Base-by-base conservation (phyloP, 2,113 vertebrate species). In the Pterophyllum scalare region DNA sequence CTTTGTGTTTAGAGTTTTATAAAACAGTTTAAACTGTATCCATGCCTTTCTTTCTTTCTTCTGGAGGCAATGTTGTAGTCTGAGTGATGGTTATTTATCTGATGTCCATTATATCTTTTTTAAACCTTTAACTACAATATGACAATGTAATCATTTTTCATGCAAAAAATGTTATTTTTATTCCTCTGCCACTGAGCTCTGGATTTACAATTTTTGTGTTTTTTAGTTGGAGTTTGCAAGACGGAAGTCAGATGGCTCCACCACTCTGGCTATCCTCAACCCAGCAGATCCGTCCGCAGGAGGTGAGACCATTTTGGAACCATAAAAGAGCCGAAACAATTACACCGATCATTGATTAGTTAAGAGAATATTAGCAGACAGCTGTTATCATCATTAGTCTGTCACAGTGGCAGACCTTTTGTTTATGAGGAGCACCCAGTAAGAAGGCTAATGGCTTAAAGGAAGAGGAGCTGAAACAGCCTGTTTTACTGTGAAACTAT, bases 241-340 rank as follows among this genome's bases (percentile, higher is more conserved):
- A 88, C 96, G 97, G 89, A 98, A 97, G 89, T 87, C 95, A 22
- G 98, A 99, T 82, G 98, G 98, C 38, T 98, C 98, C 6, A 99
- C 98, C 5, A 98, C 98, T 1, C 81, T 99, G 77, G 98, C 97
- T 28, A 96, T 99, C 82, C 96, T 98, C 35, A 98, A 97, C 93
- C 96, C 98, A 0, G 97, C 95, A 62, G 98, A 99, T 75, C 96
- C 96, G 1, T 79, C 92, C 24, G 93, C 93, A n/a, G 97, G 97
- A 93, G 98, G 98, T 99, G 90, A 59, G 89, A 40, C 12, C 52
- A 26, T 14, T 56, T 43, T 46, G n/a, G 13, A 74, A 33, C 4
- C 22, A 6, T 5, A 22, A 19, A 17, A 15, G n/a, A 62, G 19
- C 8, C 20, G 15, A 80, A 35, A 26, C 2, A 20, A 10, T 58